Evolutionary conservation across 2,888 invertebrate species (phyloP), one percentile per base, ranked within the genome.

Genomic region (Sphaerophoria rueppellii): DNA sequence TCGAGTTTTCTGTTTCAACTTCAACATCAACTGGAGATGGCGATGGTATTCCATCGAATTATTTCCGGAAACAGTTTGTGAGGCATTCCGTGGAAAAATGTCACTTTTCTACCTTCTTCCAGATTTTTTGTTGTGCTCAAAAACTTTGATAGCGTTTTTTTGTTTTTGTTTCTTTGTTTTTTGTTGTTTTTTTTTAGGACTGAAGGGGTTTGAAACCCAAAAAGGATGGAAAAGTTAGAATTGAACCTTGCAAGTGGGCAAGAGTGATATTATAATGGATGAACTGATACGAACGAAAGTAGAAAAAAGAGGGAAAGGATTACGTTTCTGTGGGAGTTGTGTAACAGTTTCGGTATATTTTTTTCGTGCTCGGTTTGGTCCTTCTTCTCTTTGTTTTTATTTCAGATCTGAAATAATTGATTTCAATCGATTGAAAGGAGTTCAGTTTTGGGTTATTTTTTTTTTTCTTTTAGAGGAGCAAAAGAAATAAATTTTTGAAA

Each of bases 81-180:
- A 58, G 4, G 16, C 58, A 58, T 40, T 40, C 5, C 40, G n/a
- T 6, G 43, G 43, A 24, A 60, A n/a, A 60, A 43, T 60, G 43
- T 60, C 32, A n/a, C 32, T 43, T 60, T 43, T 60, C 6, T 12
- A 24, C 43, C 43, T 6, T 24, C 24, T 14, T 40, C 37, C 11
- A 2, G 6, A 40, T 6, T 40, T 58, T 58, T 7, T 37, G 16
- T 43, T 43, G 4, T 24, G 32, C 16, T 24, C 14, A 43, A 60
- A 35, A 24, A 24, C 24, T 24, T 24, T 24, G 24, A 24, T 24
- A 24, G 1, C 24, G 4, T 6, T 14, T 57, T 35, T 37, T 57
- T 35, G 24, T 54, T 54, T 6, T 24, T 7, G 4, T 43, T 43
- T 12, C 9, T 43, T 40, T 40, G 4, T 40, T 40, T 40, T 43